These are phyloP conservation scores for Laticauda laticaudata DNA, from an alignment of 2,113 vertebrate species.

Conservation along the genomic window DNA sequence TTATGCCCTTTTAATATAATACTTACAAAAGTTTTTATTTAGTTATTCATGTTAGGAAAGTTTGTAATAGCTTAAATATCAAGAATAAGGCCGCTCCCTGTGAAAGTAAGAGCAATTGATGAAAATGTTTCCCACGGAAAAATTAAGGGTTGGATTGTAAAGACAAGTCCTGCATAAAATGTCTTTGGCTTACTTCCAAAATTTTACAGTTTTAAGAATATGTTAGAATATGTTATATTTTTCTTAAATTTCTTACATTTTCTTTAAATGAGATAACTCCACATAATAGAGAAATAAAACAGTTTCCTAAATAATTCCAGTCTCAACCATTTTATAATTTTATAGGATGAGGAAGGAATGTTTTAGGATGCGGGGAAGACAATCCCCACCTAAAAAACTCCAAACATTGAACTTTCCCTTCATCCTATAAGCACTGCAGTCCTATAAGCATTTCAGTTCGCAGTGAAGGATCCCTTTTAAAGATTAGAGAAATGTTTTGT, in stretches of 20 bases:
- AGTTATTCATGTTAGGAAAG: background rate
- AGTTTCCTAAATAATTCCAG: background rate
- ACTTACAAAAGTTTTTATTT: background rate
- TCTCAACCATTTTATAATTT: background rate
- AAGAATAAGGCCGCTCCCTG: background rate
- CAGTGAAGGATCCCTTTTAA: too few relatives aligned
- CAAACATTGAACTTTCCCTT: background rate
- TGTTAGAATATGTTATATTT: background rate
- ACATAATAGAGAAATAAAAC: background rate
- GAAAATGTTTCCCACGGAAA: background rate
- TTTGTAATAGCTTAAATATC: background rate
- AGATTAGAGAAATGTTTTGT: background rate
- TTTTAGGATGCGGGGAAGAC: background rate
- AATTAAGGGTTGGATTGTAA: background rate
- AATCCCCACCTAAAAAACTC: background rate
- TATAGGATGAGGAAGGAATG: background rate
- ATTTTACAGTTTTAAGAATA: constrained; percentile 24
- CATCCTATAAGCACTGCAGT: background rate
- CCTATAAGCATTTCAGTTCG: background rate
- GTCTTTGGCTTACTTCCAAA: background rate
- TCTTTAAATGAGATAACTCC: too few relatives aligned
- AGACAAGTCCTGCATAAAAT: background rate
- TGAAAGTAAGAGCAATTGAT: background rate
- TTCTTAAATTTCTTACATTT: background rate
- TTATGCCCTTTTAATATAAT: background rate